Percentiles rank a stretch among this genome's conserved stretches.
These are phyloP conservation scores for Rhineura floridana DNA, from an alignment of 2,113 vertebrate genomes.

Conservation along the genomic window DNA sequence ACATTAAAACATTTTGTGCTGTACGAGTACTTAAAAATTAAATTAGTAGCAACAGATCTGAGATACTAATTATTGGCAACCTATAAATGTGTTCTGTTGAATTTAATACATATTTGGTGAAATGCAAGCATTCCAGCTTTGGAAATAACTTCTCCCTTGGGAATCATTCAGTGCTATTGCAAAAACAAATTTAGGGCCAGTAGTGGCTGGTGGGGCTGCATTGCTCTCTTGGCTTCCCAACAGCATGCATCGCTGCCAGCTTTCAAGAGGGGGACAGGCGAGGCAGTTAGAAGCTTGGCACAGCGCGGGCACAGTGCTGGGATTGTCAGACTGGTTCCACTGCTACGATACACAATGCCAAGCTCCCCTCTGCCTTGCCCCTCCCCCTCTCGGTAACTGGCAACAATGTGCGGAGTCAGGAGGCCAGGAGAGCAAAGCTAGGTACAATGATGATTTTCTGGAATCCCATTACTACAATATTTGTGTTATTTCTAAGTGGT, in stretches of 20 bases:
- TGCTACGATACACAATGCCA: too few species aligned
- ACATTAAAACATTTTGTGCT: background rate
- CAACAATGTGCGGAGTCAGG: too few species aligned
- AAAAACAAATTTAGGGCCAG: background rate
- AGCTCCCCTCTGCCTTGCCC: too few species aligned
- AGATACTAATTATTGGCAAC: background rate
- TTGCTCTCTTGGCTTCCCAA: too few species aligned
- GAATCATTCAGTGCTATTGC: background rate
- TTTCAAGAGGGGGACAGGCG: too few species aligned
- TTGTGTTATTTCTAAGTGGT: background rate
- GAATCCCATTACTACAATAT: background rate
- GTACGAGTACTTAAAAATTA: background rate
- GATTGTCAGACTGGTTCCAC: too few species aligned
- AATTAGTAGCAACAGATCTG: background rate
- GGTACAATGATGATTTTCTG: background rate
- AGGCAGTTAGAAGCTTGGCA: too few species aligned
- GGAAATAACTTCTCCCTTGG: background rate
- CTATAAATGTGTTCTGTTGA: background rate
- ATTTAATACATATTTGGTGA: background rate
- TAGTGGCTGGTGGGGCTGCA: too few species aligned
- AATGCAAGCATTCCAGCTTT: background rate
- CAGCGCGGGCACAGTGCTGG: too few species aligned
- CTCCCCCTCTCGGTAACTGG: too few species aligned
- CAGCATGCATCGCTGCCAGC: too few species aligned
- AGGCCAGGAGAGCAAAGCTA: too few species aligned